Conservation (phyloP, 1,140 invertebrate species). For the Armadillidium nasatum region DNA sequence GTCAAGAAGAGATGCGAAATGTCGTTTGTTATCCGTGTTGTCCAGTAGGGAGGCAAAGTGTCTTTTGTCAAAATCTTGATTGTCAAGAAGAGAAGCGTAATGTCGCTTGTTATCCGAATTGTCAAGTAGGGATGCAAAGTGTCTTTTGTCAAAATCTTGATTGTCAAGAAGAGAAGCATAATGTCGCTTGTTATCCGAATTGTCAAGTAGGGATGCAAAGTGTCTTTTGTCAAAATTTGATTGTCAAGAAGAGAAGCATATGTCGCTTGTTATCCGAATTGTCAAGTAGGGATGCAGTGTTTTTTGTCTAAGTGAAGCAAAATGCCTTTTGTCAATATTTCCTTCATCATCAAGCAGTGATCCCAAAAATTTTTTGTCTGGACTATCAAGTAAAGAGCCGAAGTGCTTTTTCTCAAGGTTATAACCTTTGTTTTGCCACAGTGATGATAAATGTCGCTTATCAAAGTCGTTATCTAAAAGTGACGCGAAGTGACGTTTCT, state of each 20-base stretch:
- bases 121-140: slow-evolving; percentile 5
- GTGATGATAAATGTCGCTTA: background rate
- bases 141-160: too few relatives aligned
- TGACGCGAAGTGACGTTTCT: background rate
- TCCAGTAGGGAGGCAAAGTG: background rate
- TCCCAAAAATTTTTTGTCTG: too few relatives aligned
- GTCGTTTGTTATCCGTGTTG: background rate
- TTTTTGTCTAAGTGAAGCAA: background rate
- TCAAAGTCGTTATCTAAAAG: background rate
- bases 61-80: background rate
- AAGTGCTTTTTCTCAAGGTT: background rate
- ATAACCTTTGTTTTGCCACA: background rate
- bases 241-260: background rate
- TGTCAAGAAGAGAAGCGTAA: background rate
- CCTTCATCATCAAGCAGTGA: background rate
- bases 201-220: background rate
- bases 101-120: background rate
- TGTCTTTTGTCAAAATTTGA: background rate
- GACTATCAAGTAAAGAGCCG: background rate
- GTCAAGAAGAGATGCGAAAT: background rate
- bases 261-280: background rate
- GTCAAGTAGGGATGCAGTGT: background rate
- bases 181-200: background rate
- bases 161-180: background rate
- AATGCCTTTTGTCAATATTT: background rate